phyloP scores from a whole-genome alignment of 1,140 invertebrate genomes.

The Meloidogyne floridensis region DNA sequence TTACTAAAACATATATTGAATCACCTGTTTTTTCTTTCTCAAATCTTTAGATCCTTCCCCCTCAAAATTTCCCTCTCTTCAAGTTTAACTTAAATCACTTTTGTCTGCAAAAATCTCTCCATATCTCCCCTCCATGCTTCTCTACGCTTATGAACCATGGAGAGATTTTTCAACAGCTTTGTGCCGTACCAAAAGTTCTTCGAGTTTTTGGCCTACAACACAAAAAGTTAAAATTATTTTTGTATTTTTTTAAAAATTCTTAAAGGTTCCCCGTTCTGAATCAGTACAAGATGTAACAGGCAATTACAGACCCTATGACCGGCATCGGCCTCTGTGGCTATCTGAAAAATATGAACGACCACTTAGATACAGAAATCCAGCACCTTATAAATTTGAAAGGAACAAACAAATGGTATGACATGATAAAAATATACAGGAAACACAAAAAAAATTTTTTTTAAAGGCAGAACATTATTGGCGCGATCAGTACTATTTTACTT shows the following conservation, averaged over 20 bases:
- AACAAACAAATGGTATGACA: conserved; percentile 12
- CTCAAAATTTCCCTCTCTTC: not conserved
- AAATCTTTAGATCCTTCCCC: not conserved
- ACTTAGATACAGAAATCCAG: not conserved
- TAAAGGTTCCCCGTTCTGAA: conserved; percentile 20
- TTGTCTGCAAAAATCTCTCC: not conserved
- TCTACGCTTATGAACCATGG: not conserved
- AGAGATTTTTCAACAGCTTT: not conserved
- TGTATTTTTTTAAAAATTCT: not conserved
- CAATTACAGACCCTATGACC: conserved; percentile 20
- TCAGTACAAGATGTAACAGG: conserved; percentile 23
- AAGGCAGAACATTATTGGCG: conserved; percentile 18
- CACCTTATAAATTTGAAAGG: conserved; percentile 15
- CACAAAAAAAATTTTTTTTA: not conserved
- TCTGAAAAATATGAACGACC: conserved; percentile 17
- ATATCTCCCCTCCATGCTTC: not conserved
- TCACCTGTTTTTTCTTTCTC: not conserved
- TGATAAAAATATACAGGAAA: not conserved
- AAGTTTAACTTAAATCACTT: not conserved
- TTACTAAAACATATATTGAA: not conserved
- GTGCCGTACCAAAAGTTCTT: not conserved
- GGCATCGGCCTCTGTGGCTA: conserved; percentile 19
- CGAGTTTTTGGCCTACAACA: not conserved
- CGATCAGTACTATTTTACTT: conserved; percentile 23
- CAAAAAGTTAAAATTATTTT: not conserved